Base-by-base conservation (phyloP, 2,797 vertebrate species). In the Rhinella marina region DNA sequence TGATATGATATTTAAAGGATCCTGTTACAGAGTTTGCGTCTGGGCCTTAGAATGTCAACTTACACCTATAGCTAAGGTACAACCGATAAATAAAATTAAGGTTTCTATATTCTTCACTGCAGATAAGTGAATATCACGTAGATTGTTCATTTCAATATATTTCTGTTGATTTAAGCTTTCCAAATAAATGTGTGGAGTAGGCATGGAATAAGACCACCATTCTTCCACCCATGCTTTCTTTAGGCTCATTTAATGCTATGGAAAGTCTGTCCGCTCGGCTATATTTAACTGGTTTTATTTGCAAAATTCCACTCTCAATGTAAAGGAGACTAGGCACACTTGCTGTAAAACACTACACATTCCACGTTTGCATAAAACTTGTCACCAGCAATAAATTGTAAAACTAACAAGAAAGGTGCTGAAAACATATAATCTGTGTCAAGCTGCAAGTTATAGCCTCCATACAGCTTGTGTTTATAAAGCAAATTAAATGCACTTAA, bases 381-480 rank as follows among this genome's bases (percentile, higher is more conserved):
- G 85, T 89, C 81, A 80, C 85, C 56, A 27, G 41, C 85, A 79
- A 89, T 86, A 89, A 89, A 89, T 87, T 52, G 56, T 86, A 89
- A 89, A 86, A 80, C 81, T 83, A 89, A 89, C 85, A 89, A 85
- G 32, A 89, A 89, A 84, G 81, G 81, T 84, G 88, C 64, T 80
- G 85, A 87, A 87, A 84, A 79, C 75, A 89, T 82, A 86, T 84
- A 89, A 89, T 80, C 85, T 83, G 80, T 86, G 85, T 89, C 80
- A 89, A 89, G 81, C 88, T 86, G 73, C 75, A 62, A 57, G 56
- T 86, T 89, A 89, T 89, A 89, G 56, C 79, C 75, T 73, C 41
- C 41, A 87, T 72, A 80, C n/a, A 62, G 54, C 27, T 61, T 41
- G 32, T 82, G 75, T 82, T 77, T 68, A 88, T 77, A 64, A 88